Conservation (phyloP, 1,140 invertebrate genomes). For the Penaeus japonicus region DNA sequence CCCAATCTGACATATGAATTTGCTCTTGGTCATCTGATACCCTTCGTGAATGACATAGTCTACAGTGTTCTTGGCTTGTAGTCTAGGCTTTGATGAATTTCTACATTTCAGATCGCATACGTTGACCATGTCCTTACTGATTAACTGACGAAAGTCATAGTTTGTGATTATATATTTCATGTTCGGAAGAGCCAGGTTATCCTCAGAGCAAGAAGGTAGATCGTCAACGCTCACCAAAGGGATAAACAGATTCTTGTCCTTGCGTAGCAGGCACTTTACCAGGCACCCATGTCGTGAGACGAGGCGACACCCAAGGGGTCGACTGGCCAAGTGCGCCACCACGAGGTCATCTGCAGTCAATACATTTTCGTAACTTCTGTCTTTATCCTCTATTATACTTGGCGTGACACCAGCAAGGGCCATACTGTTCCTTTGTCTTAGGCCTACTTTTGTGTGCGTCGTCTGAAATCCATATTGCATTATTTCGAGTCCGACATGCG, state of each 20-base stretch:
- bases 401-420: too few relatives aligned
- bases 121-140: neutral
- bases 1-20: neutral
- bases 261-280: neutral
- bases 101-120: neutral
- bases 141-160: neutral
- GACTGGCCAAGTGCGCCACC: conserved; percentile 10
- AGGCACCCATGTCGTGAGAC: neutral
- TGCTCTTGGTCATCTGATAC: neutral
- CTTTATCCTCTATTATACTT: too few relatives aligned
- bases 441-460: too few relatives aligned
- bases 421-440: too few relatives aligned
- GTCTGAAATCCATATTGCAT: too few relatives aligned
- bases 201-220: neutral
- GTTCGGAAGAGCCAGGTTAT: neutral
- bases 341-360: neutral
- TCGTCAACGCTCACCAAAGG: neutral
- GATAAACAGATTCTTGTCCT: too few relatives aligned
- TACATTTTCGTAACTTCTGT: too few relatives aligned
- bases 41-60: neutral
- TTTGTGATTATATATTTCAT: neutral
- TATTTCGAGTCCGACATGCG: neutral
- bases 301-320: neutral
- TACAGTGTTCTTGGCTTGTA: neutral
- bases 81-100: too few relatives aligned